phyloP scores from a whole-genome alignment of 2,797 vertebrate species.

The Atherinosoma microstoma region DNA sequence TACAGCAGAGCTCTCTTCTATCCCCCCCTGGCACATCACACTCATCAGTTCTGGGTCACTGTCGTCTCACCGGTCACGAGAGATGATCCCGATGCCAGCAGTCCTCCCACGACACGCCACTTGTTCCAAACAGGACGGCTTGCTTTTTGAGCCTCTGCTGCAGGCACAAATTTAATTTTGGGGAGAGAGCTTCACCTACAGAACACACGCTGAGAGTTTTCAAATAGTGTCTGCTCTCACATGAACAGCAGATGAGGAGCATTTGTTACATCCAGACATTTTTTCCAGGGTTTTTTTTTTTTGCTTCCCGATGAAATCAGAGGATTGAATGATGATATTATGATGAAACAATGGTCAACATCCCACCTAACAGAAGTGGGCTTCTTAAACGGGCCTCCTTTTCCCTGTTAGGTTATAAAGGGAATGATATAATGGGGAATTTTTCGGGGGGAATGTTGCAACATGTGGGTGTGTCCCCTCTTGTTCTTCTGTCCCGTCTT shows the following conservation, averaged over 20 bases:
- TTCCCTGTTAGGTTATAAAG: constrained; percentile 40
- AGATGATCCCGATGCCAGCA: constrained; percentile 49
- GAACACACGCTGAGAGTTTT: not conserved
- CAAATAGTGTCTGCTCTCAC: constrained; percentile 15
- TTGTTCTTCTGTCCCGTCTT: constrained; percentile 50
- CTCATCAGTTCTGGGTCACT: constrained; percentile 55
- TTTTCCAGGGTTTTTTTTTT: constrained; percentile 16
- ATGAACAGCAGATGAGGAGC: constrained; percentile 21
- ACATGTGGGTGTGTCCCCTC: constrained; percentile 25
- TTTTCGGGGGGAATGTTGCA: constrained; percentile 51
- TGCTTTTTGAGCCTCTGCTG: constrained; percentile 34
- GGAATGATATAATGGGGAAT: constrained; percentile 72
- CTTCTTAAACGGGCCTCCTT: constrained; percentile 15
- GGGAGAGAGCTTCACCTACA: constrained; percentile 1
- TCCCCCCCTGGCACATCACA: constrained; percentile 49
- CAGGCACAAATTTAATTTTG: constrained; percentile 9
- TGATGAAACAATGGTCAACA: constrained; percentile 65
- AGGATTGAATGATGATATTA: constrained; percentile 52
- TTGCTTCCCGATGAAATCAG: constrained; percentile 34
- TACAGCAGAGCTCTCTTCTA: constrained; percentile 40
- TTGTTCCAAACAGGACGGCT: constrained; percentile 26
- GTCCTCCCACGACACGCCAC: constrained; percentile 33
- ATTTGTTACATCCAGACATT: constrained; percentile 32
- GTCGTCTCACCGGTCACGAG: constrained; percentile 40
- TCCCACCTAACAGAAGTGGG: constrained; percentile 36